Conservation (phyloP, 2,797 vertebrate species). For the Carduelis carduelis region DNA sequence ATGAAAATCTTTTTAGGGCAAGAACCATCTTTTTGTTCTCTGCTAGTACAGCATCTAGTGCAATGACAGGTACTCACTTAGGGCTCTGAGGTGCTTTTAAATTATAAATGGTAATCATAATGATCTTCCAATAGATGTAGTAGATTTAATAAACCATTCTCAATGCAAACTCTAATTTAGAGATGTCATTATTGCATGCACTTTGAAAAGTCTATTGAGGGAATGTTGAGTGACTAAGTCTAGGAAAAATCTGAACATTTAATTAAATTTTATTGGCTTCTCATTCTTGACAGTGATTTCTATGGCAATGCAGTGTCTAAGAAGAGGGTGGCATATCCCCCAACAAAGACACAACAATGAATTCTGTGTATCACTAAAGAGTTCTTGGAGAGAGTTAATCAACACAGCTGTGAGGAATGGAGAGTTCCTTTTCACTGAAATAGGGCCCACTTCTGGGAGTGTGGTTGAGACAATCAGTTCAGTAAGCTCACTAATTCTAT, state of each 20-base stretch:
- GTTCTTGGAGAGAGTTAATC: neutral
- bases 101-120: neutral
- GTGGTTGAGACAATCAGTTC: neutral
- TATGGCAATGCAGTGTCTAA: neutral
- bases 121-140: neutral
- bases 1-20: neutral
- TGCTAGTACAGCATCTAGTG: neutral
- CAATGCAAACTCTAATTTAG: constrained; percentile 9
- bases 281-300: neutral
- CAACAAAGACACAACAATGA: neutral
- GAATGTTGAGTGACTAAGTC: neutral
- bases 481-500: neutral
- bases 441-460: neutral
- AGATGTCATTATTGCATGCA: neutral
- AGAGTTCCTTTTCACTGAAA: neutral
- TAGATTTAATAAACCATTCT: constrained; percentile 12
- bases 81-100: neutral
- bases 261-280: constrained; percentile 2
- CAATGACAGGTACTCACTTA: neutral
- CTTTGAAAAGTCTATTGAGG: neutral
- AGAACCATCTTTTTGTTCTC: neutral
- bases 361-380: neutral
- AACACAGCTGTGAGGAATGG: neutral
- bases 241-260: neutral
- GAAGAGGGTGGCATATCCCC: neutral